Conservation (phyloP, 2,888 invertebrate genomes). For the Mythimna loreyi region DNA sequence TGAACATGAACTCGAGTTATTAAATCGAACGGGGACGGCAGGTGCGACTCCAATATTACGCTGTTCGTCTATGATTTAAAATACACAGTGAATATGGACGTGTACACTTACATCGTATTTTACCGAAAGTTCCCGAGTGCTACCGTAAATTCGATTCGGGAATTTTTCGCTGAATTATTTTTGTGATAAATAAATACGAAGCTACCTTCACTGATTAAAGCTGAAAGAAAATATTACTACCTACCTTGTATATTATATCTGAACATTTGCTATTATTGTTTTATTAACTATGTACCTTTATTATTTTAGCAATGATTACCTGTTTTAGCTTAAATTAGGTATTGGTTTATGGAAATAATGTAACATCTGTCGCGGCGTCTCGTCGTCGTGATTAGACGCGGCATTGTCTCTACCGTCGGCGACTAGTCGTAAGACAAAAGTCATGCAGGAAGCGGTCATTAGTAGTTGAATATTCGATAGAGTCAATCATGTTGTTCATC, state of each 20-base stretch:
- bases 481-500: too few relatives aligned
- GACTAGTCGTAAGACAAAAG: too few relatives aligned
- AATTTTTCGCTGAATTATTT: conserved; percentile 4
- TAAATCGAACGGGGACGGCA: conserved; percentile 83
- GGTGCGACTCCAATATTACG: conserved; percentile 80
- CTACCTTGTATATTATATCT: not conserved
- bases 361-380: too few relatives aligned
- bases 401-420: too few relatives aligned
- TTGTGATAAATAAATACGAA: not conserved
- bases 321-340: not conserved
- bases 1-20: conserved; percentile 83
- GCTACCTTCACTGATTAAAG: not conserved
- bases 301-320: not conserved
- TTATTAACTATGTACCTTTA: not conserved
- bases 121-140: conserved; percentile 25
- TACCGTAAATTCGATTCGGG: conserved; percentile 24
- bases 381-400: too few relatives aligned
- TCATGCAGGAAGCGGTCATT: too few relatives aligned
- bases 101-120: conserved; percentile 42
- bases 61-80: conserved; percentile 68
- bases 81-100: conserved; percentile 60
- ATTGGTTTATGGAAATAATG: too few relatives aligned
- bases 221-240: not conserved
- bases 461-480: too few relatives aligned
- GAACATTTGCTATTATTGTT: not conserved